Evolutionary conservation across 2,797 vertebrate genomes (phyloP).

Genomic region (Aplochiton taeniatus): DNA sequence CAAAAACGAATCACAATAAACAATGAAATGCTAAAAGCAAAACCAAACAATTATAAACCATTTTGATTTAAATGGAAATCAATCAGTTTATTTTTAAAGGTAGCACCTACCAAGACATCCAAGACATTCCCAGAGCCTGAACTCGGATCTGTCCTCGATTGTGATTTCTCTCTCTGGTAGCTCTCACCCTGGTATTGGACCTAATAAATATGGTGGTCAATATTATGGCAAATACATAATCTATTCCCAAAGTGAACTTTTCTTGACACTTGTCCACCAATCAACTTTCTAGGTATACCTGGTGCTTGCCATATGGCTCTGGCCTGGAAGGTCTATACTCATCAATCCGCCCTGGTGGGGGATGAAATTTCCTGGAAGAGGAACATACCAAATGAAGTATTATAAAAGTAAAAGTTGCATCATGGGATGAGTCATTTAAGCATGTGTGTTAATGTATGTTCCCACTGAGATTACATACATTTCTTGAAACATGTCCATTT

Average conservation of each 20-base stretch:
- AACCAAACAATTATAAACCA: background rate
- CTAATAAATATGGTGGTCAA: conserved; percentile 34
- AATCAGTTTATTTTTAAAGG: background rate
- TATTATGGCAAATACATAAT: background rate
- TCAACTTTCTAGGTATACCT: conserved; percentile 38
- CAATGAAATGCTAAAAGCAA: background rate
- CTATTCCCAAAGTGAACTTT: background rate
- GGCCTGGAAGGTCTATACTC: conserved; percentile 17
- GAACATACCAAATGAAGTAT: background rate
- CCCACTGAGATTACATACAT: conserved; percentile 57
- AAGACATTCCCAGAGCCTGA: conserved; percentile 50
- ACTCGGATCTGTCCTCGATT: conserved; percentile 20
- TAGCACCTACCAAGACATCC: conserved; percentile 69
- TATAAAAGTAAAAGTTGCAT: background rate
- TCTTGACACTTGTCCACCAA: background rate
- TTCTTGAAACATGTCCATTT: conserved; percentile 52
- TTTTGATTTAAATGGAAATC: no score
- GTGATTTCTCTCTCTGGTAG: conserved; percentile 35
- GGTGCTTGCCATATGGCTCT: conserved; percentile 28
- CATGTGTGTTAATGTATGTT: background rate
- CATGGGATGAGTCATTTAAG: background rate
- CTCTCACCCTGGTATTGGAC: conserved; percentile 26
- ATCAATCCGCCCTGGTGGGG: background rate
- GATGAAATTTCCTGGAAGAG: conserved; percentile 17
- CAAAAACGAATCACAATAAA: conserved; percentile 21